These are phyloP conservation scores for Sinotaia quadrata DNA, from an alignment of 2,888 invertebrate genomes.

Conservation along the genomic window DNA sequence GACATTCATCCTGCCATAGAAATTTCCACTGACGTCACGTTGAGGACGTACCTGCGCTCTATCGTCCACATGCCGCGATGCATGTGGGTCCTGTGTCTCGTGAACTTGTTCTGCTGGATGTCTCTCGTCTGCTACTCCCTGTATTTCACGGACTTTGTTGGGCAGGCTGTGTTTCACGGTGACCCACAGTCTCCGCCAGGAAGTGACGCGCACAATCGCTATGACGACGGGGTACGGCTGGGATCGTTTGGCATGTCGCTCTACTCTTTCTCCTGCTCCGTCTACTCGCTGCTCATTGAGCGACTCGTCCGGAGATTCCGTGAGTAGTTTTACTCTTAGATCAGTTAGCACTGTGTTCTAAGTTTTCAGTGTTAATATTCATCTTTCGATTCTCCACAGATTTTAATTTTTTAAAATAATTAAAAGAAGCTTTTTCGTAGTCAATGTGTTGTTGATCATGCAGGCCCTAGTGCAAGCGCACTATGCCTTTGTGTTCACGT, in stretches of 20 bases:
- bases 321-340: slow-evolving; percentile 59
- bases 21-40: slow-evolving; percentile 62
- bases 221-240: slow-evolving; percentile 93
- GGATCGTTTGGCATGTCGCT: slow-evolving; percentile 97
- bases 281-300: slow-evolving; percentile 92
- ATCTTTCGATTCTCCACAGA: no score
- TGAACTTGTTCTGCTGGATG: slow-evolving; percentile 98
- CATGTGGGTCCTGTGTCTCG: slow-evolving; percentile 87
- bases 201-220: slow-evolving; percentile 73
- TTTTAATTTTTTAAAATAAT: no score
- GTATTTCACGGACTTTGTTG: slow-evolving; percentile 95
- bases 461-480: no score
- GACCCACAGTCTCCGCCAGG: slow-evolving; percentile 76
- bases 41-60: slow-evolving; percentile 87
- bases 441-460: no score
- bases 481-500: no score
- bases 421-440: no score
- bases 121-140: slow-evolving; percentile 96
- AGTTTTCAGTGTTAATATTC: no score
- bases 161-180: slow-evolving; percentile 83
- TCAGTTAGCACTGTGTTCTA: no score
- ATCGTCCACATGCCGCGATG: slow-evolving; percentile 93
- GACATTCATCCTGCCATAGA: slow-evolving; percentile 23
- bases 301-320: slow-evolving; percentile 82
- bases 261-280: slow-evolving; percentile 90